phyloP scores from a whole-genome alignment of 2,797 vertebrate genomes.

The Channa striata region DNA sequence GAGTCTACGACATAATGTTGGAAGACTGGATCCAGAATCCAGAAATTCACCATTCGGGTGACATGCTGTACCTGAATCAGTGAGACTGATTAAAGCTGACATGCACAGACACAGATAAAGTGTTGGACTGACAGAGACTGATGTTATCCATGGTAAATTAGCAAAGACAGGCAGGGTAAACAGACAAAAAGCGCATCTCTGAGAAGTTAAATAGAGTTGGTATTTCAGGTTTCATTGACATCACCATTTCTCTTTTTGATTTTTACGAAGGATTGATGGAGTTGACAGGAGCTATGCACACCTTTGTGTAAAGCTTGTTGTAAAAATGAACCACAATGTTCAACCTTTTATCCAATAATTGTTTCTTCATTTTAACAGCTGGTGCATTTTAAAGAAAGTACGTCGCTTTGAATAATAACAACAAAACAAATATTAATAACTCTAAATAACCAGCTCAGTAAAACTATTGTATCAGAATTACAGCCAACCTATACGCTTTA shows the following conservation, averaged over 20 bases:
- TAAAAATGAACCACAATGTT: background rate
- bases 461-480: background rate
- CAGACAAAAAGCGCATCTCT: conserved; percentile 17
- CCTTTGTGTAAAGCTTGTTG: too few relatives aligned
- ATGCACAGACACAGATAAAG: conserved; percentile 39
- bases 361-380: background rate
- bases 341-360: background rate
- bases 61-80: conserved; percentile 30
- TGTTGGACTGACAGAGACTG: conserved; percentile 54
- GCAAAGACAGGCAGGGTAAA: conserved; percentile 38
- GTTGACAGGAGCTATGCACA: background rate
- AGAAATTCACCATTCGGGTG: conserved; percentile 41
- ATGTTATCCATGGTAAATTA: conserved; percentile 48
- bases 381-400: conserved; percentile 1
- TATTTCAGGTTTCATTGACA: conserved; percentile 18
- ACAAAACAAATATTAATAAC: background rate
- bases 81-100: conserved; percentile 63
- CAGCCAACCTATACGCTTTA: too few relatives aligned
- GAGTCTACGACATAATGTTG: conserved; percentile 8
- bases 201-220: conserved; percentile 20
- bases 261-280: background rate
- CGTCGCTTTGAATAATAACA: background rate
- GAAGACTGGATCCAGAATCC: conserved; percentile 15
- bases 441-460: background rate
- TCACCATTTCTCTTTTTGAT: conserved; percentile 12